Evolutionary conservation across 2,797 vertebrate genomes (phyloP).

Genomic region (Cetoscarus ocellatus): DNA sequence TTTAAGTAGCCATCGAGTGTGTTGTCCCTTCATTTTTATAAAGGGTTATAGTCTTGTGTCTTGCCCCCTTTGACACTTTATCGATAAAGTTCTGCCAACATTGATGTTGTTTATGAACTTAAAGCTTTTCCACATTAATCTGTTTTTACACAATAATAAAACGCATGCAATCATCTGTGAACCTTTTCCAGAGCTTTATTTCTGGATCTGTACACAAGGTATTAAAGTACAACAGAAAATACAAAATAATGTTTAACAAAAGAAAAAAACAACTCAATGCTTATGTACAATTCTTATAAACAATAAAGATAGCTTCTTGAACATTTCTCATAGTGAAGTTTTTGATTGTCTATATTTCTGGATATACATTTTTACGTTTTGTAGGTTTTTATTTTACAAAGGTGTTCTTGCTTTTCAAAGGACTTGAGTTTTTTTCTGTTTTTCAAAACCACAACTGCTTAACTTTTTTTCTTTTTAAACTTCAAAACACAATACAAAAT

Average conservation of each 20-base stretch:
- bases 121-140: background rate
- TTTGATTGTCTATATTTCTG: constrained; percentile 97
- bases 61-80: no score
- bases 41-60: no score
- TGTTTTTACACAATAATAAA: constrained; percentile 2
- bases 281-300: constrained; percentile 99
- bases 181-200: constrained; percentile 99
- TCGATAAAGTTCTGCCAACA: no score
- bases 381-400: constrained; percentile 86
- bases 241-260: constrained; percentile 99
- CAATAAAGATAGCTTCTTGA: constrained; percentile 95
- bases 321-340: constrained; percentile 93
- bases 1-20: no score
- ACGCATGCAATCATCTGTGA: constrained; percentile 31
- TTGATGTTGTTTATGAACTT: no score
- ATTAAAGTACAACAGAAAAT: constrained; percentile 99
- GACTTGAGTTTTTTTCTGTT: constrained; percentile 62
- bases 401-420: constrained; percentile 76
- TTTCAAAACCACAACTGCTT: constrained; percentile 77
- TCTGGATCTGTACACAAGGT: constrained; percentile 99
- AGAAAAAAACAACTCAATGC: constrained; percentile 86
- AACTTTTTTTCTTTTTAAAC: constrained; percentile 72
- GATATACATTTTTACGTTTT: constrained; percentile 87
- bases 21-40: no score
- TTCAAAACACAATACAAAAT: constrained; percentile 86